Base-by-base conservation (phyloP, 2,797 vertebrate genomes). In the Peromyscus nudipes region DNA sequence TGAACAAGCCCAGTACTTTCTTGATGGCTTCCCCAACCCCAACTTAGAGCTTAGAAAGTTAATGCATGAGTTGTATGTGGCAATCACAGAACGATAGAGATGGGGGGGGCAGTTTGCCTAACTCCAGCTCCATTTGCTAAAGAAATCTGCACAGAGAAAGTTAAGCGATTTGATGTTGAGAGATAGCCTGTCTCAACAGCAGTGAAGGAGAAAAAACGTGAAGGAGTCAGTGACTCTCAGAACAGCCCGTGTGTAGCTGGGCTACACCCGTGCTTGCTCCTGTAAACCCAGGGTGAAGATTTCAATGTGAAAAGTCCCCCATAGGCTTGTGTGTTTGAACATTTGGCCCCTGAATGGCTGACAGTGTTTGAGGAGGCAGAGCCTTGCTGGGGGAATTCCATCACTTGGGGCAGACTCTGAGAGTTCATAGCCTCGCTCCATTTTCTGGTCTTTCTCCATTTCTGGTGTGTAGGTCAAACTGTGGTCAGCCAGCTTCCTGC, bases 131-230 rank as follows among this genome's bases (percentile, higher is more conserved):
- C 10, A n/a, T 90, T 94, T 83, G 19, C 52, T 89, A 25, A 94
- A 91, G 13, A 97, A 83, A 49, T 34, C 69, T 73, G 3, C 43
- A 73, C 34, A 77, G 52, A 83, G 64, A 94, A 95, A 84, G 64
- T 60, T 40, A 81, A 93, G 37, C 62, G 40, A 75, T 73, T 80
- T 19, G 5, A 2, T 27, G 17, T 9, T 76, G 12, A n/a, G 10
- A 12, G 12, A 2, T 37, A 34, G 3, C 29, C 60, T 94, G 81
- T 49, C 25, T 65, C 52, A 87, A 62, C 6, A 60, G 10, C 19
- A 31, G 7, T 34, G 11, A 88, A 67, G 67, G 16, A 67, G 79
- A 76, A 46, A 57, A 16, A 55, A 16, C 52, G 25, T 12, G 73
- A 62, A 89, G 55, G 34, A 17, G 13, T 1, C 25, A 40, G 25